A percentile compares a stretch with the other conserved stretches of the same genome.
Conservation (phyloP, 2,113 vertebrate species). For the Perognathus longimembris region DNA sequence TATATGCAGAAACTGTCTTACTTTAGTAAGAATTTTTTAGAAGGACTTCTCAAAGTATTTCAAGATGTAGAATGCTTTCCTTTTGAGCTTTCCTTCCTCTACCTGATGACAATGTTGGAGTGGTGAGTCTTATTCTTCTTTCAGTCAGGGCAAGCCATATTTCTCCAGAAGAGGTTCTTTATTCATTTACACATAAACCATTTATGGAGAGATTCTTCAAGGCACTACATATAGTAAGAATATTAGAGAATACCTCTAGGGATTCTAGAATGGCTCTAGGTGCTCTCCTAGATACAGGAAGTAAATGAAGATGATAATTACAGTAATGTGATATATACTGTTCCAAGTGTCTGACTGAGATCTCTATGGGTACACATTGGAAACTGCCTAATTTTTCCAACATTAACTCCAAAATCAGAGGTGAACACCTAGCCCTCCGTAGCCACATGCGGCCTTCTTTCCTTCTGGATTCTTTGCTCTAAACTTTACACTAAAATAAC, state of each 20-base stretch:
- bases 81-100: background rate
- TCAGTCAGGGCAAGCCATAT: background rate
- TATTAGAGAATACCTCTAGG: background rate
- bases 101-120: background rate
- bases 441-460: background rate
- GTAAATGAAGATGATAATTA: background rate
- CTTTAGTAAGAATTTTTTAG: background rate
- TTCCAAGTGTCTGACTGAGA: background rate
- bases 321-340: background rate
- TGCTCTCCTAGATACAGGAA: background rate
- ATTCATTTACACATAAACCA: background rate
- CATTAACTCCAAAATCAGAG: background rate
- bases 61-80: background rate
- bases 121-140: background rate
- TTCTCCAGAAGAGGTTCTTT: background rate
- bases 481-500: background rate
- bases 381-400: background rate
- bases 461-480: background rate
- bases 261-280: too few species aligned
- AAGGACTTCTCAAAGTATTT: background rate
- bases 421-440: background rate
- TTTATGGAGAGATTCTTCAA: background rate
- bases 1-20: conserved; percentile 19
- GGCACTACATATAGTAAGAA: background rate
- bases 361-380: background rate